Conservation (phyloP, 2,113 vertebrate genomes). For the Asarcornis scutulata region DNA sequence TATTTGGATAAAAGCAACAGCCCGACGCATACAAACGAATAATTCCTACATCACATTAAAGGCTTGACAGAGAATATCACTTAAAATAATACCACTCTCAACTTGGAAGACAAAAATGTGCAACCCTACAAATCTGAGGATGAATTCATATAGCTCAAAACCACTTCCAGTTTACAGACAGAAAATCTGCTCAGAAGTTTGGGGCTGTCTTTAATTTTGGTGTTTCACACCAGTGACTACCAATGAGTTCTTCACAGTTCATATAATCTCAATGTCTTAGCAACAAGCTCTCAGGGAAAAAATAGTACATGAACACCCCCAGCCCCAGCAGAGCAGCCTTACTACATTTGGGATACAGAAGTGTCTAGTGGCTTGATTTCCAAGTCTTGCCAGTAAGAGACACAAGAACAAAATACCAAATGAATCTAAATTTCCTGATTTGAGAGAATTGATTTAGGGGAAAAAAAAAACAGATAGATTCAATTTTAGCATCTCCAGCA, state of each 20-base stretch:
- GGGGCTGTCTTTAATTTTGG: background rate
- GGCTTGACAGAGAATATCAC: background rate
- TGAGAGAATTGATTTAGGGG: background rate
- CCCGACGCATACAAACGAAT: background rate
- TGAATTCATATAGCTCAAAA: background rate
- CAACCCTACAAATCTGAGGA: background rate
- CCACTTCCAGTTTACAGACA: background rate
- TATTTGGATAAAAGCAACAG: background rate
- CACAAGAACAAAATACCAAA: background rate
- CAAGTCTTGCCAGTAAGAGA: background rate
- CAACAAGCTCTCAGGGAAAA: too few species aligned
- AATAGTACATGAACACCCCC: too few species aligned
- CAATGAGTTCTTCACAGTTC: background rate
- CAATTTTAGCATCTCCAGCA: background rate
- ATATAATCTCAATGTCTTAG: rapidly evolving
- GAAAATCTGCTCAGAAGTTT: background rate
- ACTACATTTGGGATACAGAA: background rate
- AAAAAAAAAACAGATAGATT: rapidly evolving
- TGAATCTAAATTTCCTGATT: background rate
- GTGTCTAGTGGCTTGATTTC: background rate
- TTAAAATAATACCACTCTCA: background rate
- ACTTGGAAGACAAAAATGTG: background rate
- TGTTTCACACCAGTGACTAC: background rate
- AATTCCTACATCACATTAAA: background rate
- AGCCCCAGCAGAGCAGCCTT: background rate